Evolutionary conservation across 2,888 invertebrate species (phyloP), one percentile per base, ranked within the genome.

Genomic region (Sminthurinus aureus): DNA sequence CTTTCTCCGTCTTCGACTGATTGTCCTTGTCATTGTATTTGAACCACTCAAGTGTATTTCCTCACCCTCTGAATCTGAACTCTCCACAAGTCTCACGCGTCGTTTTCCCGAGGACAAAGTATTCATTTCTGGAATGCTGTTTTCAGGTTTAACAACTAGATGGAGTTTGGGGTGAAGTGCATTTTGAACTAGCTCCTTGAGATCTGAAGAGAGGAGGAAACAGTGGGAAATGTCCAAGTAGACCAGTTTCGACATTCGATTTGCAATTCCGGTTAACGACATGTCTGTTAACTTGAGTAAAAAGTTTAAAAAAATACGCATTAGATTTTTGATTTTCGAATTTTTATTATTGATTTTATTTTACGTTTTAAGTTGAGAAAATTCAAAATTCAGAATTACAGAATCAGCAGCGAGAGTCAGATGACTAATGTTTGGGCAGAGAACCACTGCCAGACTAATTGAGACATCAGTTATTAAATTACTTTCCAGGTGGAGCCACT

Each of bases 401-500:
- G n/a, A 22, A 2, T 69, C 67, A 0, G 67, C 15, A n/a, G 12
- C 26, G 3, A 79, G 9, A 11, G 67, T 64, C 2, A 79, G 6
- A 18, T 64, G 24, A 22, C 24, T 18, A 3, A 79, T 6, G 0
- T 15, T 26, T 0, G 24, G 12, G 15, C 24, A 22, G 18, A n/a
- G n/a, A 26, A 38, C 67, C 4, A 67, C 66, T 0, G 66, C 79
- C 11, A 64, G 26, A n/a, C 24, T 58, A 0, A 79, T 67, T 6
- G 79, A 79, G n/a, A 79, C 79, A 50, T 79, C 79, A 2, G 79
- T 67, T 9, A 79, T 15, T 15, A 67, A 18, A 38, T 26, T 18
- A 38, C 79, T 67, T 11, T 66, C 67, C n/a, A 79, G 11, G n/a
- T 79, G 79, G 18, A 79, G 67, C 18, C 58, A 24, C n/a, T 67